phyloP scores from a whole-genome alignment of 2,888 invertebrate genomes.

The Glyphotaelius pellucidus region DNA sequence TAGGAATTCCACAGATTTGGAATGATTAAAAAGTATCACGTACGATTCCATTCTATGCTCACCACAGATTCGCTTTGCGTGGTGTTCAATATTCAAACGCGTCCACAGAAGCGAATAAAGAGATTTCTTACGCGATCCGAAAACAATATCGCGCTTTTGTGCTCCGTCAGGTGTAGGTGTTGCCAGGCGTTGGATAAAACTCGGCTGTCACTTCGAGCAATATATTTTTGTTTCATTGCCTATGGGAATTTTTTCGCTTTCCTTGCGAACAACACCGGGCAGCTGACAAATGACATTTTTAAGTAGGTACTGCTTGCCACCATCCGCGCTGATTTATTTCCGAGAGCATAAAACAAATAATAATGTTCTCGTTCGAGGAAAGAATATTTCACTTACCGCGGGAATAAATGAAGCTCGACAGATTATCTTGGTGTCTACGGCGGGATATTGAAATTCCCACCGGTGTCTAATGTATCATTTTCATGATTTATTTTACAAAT shows the following conservation, averaged over 20 bases:
- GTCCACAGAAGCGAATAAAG: slow-evolving; percentile 60
- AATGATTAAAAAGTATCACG: slow-evolving; percentile 46
- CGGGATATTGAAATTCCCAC: slow-evolving; percentile 37
- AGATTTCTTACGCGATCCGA: slow-evolving; percentile 65
- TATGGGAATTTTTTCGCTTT: slow-evolving; percentile 46
- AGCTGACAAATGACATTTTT: slow-evolving; percentile 49
- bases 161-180: slow-evolving; percentile 64
- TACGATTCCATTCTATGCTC: slow-evolving; percentile 14
- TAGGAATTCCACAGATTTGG: neutral
- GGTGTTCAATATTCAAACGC: slow-evolving; percentile 53
- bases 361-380: slow-evolving; percentile 31
- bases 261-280: slow-evolving; percentile 38
- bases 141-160: slow-evolving; percentile 64
- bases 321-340: slow-evolving; percentile 41
- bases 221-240: slow-evolving; percentile 57
- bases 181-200: slow-evolving; percentile 61
- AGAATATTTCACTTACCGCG: slow-evolving; percentile 44
- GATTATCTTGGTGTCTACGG: slow-evolving; percentile 33
- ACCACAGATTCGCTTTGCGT: slow-evolving; percentile 40
- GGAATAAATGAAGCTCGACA: slow-evolving; percentile 43
- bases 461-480: slow-evolving; percentile 23
- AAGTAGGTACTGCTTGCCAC: slow-evolving; percentile 43
- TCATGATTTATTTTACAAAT: slow-evolving; percentile 13
- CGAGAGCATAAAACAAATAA: slow-evolving; percentile 34
- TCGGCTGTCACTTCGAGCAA: slow-evolving; percentile 56